Conservation (phyloP, 2,797 vertebrate species). For the Enteromius anoplus region DNA sequence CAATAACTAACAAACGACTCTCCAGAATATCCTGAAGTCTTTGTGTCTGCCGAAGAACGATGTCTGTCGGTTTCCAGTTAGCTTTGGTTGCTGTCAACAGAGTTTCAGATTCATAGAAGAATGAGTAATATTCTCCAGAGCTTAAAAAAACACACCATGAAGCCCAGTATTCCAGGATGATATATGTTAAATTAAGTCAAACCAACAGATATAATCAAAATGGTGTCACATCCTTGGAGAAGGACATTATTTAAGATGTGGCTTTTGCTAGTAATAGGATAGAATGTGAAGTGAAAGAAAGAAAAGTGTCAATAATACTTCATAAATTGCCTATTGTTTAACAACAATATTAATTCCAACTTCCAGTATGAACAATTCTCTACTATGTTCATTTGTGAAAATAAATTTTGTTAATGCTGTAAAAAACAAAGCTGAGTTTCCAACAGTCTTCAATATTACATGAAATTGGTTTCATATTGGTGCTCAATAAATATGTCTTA, state of each 20-base stretch:
- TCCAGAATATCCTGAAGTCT: conserved; percentile 7
- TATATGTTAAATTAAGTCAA: neutral
- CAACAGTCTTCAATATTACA: no score
- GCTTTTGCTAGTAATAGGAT: no score
- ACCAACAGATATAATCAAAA: neutral
- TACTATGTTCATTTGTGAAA: no score
- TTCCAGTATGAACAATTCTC: no score
- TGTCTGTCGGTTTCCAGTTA: neutral
- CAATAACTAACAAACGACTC: neutral
- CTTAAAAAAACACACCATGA: neutral
- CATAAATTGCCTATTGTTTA: no score
- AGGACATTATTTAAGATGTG: neutral
- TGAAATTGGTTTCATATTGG: no score
- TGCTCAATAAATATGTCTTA: no score
- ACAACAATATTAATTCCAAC: no score
- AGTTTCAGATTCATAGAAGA: conserved; percentile 2
- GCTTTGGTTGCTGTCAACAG: neutral
- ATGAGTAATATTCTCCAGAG: neutral
- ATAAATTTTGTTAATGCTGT: no score
- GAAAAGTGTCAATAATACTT: neutral
- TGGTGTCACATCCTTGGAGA: no score
- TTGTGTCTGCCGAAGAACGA: neutral
- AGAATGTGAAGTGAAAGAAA: neutral
- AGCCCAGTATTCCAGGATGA: neutral
- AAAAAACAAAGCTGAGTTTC: no score